Base-by-base conservation (phyloP, 1,140 invertebrate genomes). In the Lysiphlebus fabarum region DNA sequence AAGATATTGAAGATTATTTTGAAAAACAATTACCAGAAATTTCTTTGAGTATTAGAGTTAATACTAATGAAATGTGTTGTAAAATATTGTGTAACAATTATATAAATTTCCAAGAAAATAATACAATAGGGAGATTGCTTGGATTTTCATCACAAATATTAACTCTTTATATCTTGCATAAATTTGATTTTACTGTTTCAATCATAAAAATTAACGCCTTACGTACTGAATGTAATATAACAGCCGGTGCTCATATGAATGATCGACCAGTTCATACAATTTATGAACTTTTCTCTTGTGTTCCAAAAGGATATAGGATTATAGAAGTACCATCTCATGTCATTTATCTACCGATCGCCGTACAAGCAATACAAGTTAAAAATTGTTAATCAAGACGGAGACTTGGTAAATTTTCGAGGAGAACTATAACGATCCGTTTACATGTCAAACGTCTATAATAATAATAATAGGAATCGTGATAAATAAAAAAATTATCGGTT, bases 1-100 rank as follows among this genome's bases (percentile, higher is more conserved):
- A 56, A 40, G 67, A 75, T 58, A 71, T 73, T 34, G 59, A 67
- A 40, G 49, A 58, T 40, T 68, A 55, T 61, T 43, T 68, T 34
- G 49, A 62, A 56, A 56, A 51, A 14, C 33, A 10, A 55, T 17
- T 37, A 10, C 11, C 4, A 37, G 1, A 17, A 48, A 45, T 45
- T n/a, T 45, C 3, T 37, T 2, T 50, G 4, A 36, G 34, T 11
- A 11, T 50, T 1, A 50, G 11, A 17, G 17, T 1, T 17, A 17
- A 17, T 17, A 17, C 17, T 12, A 37, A 37, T 12, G 34, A n/a
- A n/a, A n/a, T n/a, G n/a, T n/a, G n/a, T n/a, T 37, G 49, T n/a
- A 9, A 51, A 38, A 38, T 51, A 6, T 37, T 10, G 10, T 51
- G 49, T 51, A 37, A 48, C 26, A 6, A 11, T 6, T 10, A 6